Base-by-base conservation (phyloP, 2,113 vertebrate species). In the Colius striatus region DNA sequence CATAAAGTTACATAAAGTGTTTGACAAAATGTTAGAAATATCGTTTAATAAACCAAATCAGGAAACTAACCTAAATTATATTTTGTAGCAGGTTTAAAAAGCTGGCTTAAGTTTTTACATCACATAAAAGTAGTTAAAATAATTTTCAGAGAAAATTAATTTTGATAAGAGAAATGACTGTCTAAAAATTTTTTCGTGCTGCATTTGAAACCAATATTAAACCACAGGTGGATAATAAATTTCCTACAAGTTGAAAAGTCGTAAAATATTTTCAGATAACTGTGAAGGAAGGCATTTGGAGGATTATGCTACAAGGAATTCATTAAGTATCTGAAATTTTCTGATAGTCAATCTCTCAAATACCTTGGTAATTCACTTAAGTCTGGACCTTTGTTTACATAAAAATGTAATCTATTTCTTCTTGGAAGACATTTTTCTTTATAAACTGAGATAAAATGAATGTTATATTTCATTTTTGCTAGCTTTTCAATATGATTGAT, bases 401-500 rank as follows among this genome's bases (percentile, higher is more conserved):
- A 94, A 93, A 94, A 95, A 65, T 25, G n/a, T 75, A 94, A 86
- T 88, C 47, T 63, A 67, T 38, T 84, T 10, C n/a, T 67, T 95
- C 55, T 89, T 78, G 68, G 62, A 93, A 94, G 67, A 73, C 15
- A 89, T 26, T 94, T 61, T 89, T 93, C 73, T 94, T 92, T 96
- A 83, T 79, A 72, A 97, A 76, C 23, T 89, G 27, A 61, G 58
- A 58, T 79, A 51, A 97, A 97, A 92, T 86, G 14, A 91, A 80
- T 53, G 43, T 72, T 90, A 63, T 89, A 89, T 96, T 97, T 96
- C 45, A 90, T 92, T 97, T 97, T 96, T 95, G 75, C 63, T 95
- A 87, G 81, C 57, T 96, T 96, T 97, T 96, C 90, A 92, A 41
- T 89, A 78, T 91, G 94, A 96, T 91, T 92, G 53, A 97, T 96